These are phyloP conservation scores for Diaphora mendica DNA, from an alignment of 2,888 invertebrate species.

Conservation along the genomic window DNA sequence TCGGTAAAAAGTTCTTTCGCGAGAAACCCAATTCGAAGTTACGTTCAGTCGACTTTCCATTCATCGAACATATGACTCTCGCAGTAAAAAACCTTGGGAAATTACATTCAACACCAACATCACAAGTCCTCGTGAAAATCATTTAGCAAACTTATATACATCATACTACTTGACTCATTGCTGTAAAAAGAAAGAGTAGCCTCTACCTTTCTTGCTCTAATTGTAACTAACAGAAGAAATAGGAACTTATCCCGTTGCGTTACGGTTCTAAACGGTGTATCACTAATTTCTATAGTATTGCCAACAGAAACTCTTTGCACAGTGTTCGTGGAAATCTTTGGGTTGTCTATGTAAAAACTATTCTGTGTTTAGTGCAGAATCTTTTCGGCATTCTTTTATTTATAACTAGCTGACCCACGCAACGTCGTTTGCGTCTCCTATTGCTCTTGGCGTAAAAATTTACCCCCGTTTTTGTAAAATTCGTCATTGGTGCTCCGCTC, in stretches of 20 bases:
- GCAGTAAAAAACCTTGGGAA: too few relatives aligned
- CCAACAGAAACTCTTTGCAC: background rate
- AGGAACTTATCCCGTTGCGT: background rate
- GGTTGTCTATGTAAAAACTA: background rate
- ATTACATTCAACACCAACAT: too few relatives aligned
- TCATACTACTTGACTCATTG: conserved; percentile 7
- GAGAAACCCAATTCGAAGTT: too few relatives aligned
- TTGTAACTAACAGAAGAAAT: background rate
- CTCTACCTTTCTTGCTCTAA: background rate
- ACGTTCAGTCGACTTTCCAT: too few relatives aligned
- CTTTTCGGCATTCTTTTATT: too few relatives aligned
- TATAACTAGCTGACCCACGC: too few relatives aligned
- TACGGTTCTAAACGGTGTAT: background rate
- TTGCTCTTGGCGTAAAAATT: too few relatives aligned
- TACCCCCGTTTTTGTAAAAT: too few relatives aligned
- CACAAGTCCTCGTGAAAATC: background rate
- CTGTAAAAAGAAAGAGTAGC: background rate
- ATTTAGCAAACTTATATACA: background rate
- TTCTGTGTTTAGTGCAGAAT: background rate
- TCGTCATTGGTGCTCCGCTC: too few relatives aligned
- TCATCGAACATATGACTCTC: too few relatives aligned
- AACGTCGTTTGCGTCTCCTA: too few relatives aligned
- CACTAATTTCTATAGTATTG: background rate
- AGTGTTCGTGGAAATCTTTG: background rate
- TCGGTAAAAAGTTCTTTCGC: too few relatives aligned